Conservation (phyloP, 2,888 invertebrate species). For the Helobdella robusta region DNA sequence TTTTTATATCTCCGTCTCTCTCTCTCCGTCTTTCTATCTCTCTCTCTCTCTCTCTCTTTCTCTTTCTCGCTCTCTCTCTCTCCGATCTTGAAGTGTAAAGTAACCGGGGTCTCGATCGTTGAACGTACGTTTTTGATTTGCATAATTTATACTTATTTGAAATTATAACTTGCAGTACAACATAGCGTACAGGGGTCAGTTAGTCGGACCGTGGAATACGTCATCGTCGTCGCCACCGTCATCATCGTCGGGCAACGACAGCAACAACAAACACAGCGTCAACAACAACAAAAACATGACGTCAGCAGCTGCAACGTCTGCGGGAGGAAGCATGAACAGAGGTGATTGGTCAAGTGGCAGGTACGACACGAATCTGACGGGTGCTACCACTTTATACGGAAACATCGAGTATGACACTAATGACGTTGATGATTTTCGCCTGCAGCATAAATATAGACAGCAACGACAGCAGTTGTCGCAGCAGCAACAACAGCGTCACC, state of each 20-base stretch:
- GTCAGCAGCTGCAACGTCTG: background rate
- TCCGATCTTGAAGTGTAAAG: too few species aligned
- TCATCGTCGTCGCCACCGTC: conserved; percentile 1
- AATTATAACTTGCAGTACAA: conserved; percentile 51
- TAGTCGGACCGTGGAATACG: conserved; percentile 21
- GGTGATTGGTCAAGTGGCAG: background rate
- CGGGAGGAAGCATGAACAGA: conserved; percentile 24
- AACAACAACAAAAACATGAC: conserved; percentile 8
- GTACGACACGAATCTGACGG: background rate
- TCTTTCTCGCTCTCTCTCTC: too few species aligned
- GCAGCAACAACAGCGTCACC: conserved; percentile 1
- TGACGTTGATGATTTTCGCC: background rate
- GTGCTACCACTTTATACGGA: background rate
- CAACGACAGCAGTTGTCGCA: background rate
- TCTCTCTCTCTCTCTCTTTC: too few species aligned
- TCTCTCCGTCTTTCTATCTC: too few species aligned
- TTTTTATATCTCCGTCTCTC: background rate
- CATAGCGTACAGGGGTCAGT: conserved; percentile 50
- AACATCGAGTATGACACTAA: background rate
- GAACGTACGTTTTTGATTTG: background rate
- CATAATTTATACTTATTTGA: conserved; percentile 3
- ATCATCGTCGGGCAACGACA: conserved; percentile 16
- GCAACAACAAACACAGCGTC: conserved; percentile 5
- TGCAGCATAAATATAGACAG: background rate
- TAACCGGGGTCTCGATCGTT: too few species aligned